Evolutionary conservation across 2,888 invertebrate species (phyloP), one percentile per base, ranked within the genome.

Genomic region (Tinea semifulvella): DNA sequence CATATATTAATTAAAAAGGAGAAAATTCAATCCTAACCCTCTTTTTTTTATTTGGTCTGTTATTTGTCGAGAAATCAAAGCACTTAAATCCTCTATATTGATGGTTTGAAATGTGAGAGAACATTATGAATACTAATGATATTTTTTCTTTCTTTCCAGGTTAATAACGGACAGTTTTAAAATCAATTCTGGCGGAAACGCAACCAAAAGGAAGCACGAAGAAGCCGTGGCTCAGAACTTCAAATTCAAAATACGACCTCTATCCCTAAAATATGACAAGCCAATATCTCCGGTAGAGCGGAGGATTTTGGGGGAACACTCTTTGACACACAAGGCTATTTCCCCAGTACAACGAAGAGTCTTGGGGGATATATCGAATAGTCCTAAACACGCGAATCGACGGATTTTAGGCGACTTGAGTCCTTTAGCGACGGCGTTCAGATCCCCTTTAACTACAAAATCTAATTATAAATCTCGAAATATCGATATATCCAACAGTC

Each of bases 151-250:
- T 74, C 1, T 40, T 57, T 57, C 2, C 77, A 84, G 84, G 52
- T 61, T 84, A 48, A 82, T 83, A 50, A 80, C 83, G 0, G 82
- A 82, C 39, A 82, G 64, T 55, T 84, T 84, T 68, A 74, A 64
- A 48, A 76, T 84, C 17, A 81, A 82, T 61, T 81, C 83, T 0
- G 81, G 75, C 10, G 77, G 65, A 58, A 75, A 68, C 50, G 73
- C 68, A 18, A 69, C 71, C 0, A 74, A 79, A 52, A 54, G 74
- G 2, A 75, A 79, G 49, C 71, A 73, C 27, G 71, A 72, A 7
- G 73, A 75, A 2, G 67, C 82, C 0, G 8, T 61, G 17, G 52
- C 66, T 7, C 54, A 54, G 44, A 76, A 72, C 54, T 80, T 58
- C 58, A 79, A 75, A 53, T 46, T 58, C 16, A 77, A 73, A 52